Conservation (phyloP, 2,797 vertebrate species). For the Myotis planiceps region DNA sequence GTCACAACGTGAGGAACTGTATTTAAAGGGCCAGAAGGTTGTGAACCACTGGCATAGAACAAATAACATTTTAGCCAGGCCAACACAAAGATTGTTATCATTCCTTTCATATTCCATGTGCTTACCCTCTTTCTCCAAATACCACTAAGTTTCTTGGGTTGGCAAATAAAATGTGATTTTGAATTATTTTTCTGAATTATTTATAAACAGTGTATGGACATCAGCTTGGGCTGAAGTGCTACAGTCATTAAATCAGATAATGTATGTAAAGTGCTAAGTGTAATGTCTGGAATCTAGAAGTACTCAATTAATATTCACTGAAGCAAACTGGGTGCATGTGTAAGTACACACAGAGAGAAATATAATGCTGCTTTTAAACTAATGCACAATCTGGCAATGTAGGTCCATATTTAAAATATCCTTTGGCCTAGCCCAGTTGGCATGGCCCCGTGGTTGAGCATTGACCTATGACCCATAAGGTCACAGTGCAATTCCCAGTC, state of each 20-base stretch:
- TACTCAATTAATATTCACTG: neutral
- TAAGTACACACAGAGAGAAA: neutral
- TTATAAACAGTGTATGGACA: neutral
- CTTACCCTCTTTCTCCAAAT: neutral
- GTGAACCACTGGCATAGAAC: neutral
- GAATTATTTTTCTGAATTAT: conserved; percentile 1
- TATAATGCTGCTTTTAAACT: neutral
- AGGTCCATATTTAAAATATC: neutral
- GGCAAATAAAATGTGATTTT: neutral
- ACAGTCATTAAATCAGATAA: neutral
- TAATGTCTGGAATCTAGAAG: neutral
- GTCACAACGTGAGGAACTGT: too few species aligned
- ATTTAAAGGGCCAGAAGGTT: too few species aligned
- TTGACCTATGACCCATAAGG: too few species aligned
- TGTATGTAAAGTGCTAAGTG: neutral
- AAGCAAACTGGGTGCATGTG: neutral
- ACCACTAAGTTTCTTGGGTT: neutral
- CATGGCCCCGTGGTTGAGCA: too few species aligned
- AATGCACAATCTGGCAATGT: neutral
- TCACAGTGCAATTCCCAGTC: too few species aligned
- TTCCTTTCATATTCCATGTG: neutral
- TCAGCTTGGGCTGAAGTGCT: neutral
- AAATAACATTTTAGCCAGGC: neutral
- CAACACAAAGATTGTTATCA: neutral
- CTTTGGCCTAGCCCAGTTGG: neutral